Conservation (phyloP, 2,888 invertebrate genomes). For the Protodeltote pygarga region DNA sequence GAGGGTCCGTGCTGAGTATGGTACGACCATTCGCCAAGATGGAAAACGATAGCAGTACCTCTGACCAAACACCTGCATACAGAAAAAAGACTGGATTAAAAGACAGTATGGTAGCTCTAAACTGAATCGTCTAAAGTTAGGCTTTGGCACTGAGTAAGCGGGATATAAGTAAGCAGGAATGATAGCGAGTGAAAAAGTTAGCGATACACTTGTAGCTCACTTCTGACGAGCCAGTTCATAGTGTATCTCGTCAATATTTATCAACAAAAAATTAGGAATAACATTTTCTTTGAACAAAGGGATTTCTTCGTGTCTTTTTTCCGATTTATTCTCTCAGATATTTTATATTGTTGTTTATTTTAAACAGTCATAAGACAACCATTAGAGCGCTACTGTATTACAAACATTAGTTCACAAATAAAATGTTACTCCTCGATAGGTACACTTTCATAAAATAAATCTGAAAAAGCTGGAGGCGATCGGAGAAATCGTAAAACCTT, state of each 20-base stretch:
- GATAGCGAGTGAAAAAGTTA: too few species aligned
- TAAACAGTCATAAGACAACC: constrained; percentile 18
- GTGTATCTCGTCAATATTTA: too few species aligned
- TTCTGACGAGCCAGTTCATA: too few species aligned
- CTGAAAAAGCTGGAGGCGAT: neutral
- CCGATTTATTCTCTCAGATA: constrained; percentile 21
- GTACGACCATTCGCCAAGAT: constrained; percentile 91
- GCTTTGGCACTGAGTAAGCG: too few species aligned
- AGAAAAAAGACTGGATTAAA: too few species aligned
- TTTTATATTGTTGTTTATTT: constrained; percentile 20
- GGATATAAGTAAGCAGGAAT: too few species aligned
- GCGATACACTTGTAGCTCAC: too few species aligned
- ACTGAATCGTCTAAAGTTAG: too few species aligned
- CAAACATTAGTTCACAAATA: constrained; percentile 20
- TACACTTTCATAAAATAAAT: constrained; percentile 6
- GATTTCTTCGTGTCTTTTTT: constrained; percentile 26
- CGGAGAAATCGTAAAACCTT: constrained; percentile 3
- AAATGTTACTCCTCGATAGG: constrained; percentile 1
- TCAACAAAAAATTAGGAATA: too few species aligned
- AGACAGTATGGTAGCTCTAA: too few species aligned
- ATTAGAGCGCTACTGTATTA: constrained; percentile 18
- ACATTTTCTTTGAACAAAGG: constrained; percentile 17
- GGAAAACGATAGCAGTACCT: constrained; percentile 91
- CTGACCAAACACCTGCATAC: constrained; percentile 84
- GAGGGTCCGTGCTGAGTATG: constrained; percentile 90